Percentiles rank a stretch among this genome's conserved stretches.
phyloP scores from a whole-genome alignment of 2,113 vertebrate species.

The Isurus oxyrinchus region DNA sequence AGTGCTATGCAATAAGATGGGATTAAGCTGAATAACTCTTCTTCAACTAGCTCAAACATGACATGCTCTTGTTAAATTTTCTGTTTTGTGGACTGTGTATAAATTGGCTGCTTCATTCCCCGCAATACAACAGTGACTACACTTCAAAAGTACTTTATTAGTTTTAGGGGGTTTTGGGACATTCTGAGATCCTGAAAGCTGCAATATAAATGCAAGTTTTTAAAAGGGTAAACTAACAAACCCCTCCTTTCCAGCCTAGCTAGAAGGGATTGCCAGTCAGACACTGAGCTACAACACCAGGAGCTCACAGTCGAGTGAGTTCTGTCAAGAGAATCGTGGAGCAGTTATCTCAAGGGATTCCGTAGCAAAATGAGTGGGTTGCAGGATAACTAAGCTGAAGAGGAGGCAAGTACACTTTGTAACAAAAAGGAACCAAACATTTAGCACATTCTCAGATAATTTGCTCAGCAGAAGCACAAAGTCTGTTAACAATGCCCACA shows the following conservation, averaged over 20 bases:
- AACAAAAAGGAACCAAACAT: neutral
- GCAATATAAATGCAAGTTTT: neutral
- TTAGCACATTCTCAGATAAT: neutral
- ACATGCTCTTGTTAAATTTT: neutral
- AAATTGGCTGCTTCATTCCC: neutral
- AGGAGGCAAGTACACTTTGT: too few relatives aligned
- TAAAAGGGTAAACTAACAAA: neutral
- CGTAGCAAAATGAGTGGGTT: neutral
- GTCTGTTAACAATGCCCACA: neutral
- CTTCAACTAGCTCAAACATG: neutral
- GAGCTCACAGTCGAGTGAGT: neutral
- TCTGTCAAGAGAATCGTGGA: neutral
- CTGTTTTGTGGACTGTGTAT: neutral
- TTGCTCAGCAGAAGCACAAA: neutral
- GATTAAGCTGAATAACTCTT: neutral
- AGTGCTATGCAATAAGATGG: too few relatives aligned
- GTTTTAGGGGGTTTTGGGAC: neutral
- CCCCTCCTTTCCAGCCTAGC: neutral
- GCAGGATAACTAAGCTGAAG: neutral
- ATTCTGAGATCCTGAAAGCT: neutral
- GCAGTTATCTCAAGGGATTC: neutral
- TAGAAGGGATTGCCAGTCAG: too few relatives aligned
- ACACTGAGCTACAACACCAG: neutral
- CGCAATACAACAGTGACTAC: neutral
- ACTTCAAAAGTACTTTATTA: neutral